A percentile compares a stretch with the other conserved stretches of the same genome.
Conservation (phyloP, 2,797 vertebrate genomes). For the Bradypodion ventrale region DNA sequence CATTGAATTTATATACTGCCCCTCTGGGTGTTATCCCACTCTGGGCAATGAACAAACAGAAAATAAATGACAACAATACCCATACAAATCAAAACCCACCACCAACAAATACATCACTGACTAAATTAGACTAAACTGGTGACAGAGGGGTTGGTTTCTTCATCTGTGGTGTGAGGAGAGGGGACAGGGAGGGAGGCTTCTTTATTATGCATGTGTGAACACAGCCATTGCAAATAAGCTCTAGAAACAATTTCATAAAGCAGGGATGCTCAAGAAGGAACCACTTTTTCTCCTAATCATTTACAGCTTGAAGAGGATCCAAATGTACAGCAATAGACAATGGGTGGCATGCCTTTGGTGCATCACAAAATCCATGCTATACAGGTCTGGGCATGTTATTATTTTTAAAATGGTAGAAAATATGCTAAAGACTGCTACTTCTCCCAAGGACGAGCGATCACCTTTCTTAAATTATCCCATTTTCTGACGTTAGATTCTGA, state of each 20-base stretch:
- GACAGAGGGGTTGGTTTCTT: constrained; percentile 13
- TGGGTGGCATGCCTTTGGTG: constrained; percentile 49
- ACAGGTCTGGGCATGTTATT: neutral
- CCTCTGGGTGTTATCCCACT: too few relatives aligned
- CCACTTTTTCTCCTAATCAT: constrained; percentile 74
- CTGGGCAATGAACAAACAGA: too few relatives aligned
- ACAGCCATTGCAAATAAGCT: constrained; percentile 78
- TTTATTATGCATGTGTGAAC: constrained; percentile 61
- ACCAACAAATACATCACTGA: too few relatives aligned
- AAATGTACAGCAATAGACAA: constrained; percentile 58
- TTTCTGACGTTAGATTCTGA: neutral
- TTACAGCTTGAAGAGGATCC: constrained; percentile 71
- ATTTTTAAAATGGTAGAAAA: neutral
- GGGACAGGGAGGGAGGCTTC: constrained; percentile 1
- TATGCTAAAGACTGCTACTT: neutral
- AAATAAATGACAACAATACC: too few relatives aligned
- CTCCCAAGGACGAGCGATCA: neutral
- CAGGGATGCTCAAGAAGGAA: constrained; percentile 65
- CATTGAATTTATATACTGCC: neutral
- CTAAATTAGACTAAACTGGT: too few relatives aligned
- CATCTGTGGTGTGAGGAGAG: neutral
- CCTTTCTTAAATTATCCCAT: too few relatives aligned
- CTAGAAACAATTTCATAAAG: constrained; percentile 67
- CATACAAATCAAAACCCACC: too few relatives aligned
- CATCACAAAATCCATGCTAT: constrained; percentile 64